Percentiles rank a stretch among this genome's conserved stretches.
phyloP scores from a whole-genome alignment of 53 echinoderm and acorn worm species.

The Mesocentrotus franciscanus region DNA sequence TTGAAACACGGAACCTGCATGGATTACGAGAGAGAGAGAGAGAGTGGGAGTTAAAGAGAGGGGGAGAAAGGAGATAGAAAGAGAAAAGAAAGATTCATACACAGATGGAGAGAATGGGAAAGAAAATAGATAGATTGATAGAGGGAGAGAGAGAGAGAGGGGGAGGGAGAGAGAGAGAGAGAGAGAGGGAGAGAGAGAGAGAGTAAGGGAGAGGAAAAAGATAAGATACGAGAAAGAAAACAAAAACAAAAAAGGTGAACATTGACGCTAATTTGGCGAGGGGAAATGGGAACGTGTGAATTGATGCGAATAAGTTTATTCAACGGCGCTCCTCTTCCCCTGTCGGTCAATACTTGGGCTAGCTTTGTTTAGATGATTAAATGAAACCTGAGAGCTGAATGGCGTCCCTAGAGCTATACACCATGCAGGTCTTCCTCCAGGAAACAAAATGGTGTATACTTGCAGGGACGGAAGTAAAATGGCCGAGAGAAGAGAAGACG shows the following conservation, averaged over 20 bases:
- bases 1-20: conserved; percentile 40
- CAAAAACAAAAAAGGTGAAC: conserved; percentile 23
- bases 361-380: conserved; percentile 35
- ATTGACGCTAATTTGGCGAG: conserved; percentile 44
- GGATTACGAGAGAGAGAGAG: not conserved
- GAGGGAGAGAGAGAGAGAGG: not conserved
- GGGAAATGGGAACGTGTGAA: conserved; percentile 59
- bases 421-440: not conserved
- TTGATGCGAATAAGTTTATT: conserved; percentile 28
- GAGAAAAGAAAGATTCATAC: not conserved
- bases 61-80: not conserved
- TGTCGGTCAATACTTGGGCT: conserved; percentile 18
- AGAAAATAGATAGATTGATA: not conserved
- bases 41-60: not conserved
- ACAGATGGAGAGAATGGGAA: not conserved
- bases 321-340: conserved; percentile 9
- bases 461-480: not conserved
- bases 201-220: not conserved
- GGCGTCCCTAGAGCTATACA: not conserved
- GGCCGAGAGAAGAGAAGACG: not conserved
- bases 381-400: not conserved
- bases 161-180: not conserved
- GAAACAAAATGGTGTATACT: not conserved
- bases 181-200: not conserved
- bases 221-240: too few relatives aligned